Base-by-base conservation (phyloP, 2,888 invertebrate species). In the Mallateleia sp. region DNA sequence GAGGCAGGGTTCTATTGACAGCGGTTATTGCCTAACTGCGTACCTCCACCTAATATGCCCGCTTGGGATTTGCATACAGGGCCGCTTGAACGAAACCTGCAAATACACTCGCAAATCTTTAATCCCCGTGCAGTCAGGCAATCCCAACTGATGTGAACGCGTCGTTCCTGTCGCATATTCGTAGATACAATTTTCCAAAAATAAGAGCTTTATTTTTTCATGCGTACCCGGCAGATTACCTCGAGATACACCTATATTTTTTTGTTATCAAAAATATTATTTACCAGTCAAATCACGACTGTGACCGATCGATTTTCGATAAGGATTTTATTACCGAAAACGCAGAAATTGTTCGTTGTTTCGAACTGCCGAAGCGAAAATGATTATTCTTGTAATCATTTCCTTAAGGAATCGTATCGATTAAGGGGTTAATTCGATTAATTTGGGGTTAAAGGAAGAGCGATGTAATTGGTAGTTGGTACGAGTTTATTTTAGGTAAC, bases 21-120 rank as follows among this genome's bases (percentile, higher is more conserved):
- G 95, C 94, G 94, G 95, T 95, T 95, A 95, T 95, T 95, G 95
- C 95, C 95, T 95, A 95, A 95, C 95, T 95, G 95, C 95, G 94
- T 94, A 93, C 93, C 94, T 94, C 95, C 92, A 94, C 95, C 95
- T 95, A 95, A 95, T 95, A 95, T 95, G 94, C 95, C 93, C 91
- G 92, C 93, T 93, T 92, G 92, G 93, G 92, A 94, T 94, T 94
- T 93, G 93, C 93, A 93, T 93, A 91, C 93, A 93, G 93, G 93
- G 92, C 92, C 93, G 93, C 93, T 92, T 92, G 93, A 93, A 93
- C 94, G 93, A 93, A 94, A 93, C 94, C 93, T 93, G 93, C 93
- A 92, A 94, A 94, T 91, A 94, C 92, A 92, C 92, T 91, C 93
- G 92, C 93, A 92, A 93, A 94, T 94, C 93, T 94, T 94, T 94